Base-by-base conservation (phyloP, 2,113 vertebrate species). In the Pachycephala philippinensis region DNA sequence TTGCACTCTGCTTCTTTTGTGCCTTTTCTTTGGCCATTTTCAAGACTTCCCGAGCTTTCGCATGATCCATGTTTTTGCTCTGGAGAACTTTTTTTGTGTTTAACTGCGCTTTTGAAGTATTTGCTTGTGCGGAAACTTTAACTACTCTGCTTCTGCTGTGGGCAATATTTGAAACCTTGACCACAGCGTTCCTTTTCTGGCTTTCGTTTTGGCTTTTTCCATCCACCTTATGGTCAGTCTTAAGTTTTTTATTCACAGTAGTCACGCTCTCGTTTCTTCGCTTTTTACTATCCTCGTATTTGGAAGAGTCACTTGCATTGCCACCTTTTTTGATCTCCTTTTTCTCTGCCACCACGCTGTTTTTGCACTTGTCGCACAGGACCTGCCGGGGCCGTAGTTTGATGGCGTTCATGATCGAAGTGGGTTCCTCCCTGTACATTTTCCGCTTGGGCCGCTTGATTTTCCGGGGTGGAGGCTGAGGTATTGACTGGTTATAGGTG, bases 401-500 rank as follows among this genome's bases (percentile, higher is more conserved):
- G 96, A 99, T 99, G 96, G 99, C 99, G 63, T 99, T 99, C 99
- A 99, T 99, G 93, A 99, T 99, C 53, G 99, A 99, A 69, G 99
- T 99, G 71, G 99, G 99, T 95, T 99, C 99, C 98, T 99, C 99
- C 93, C 99, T 98, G 98, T 99, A 99, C 97, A 99, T 99, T 95
- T 99, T 99, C 39, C 99, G 98, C 95, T 99, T 99, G 56, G 99
- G 99, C 92, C 99, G 98, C 92, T 99, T 99, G 95, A 99, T 99
- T 97, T 99, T 99, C 63, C 99, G 98, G n/a, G 99, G 99, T 0
- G 98, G 99, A 20, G 99, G 99, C 98, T 99, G 99, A 99, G 99
- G 99, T 99, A 99, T 99, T 89, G 99, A 98, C 96, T 99, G 99
- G 99, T 99, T 99, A 96, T 99, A 99, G 3, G 99, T 99, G 99